phyloP scores from a whole-genome alignment of 2,113 vertebrate species.

The Hystrix brachyura region DNA sequence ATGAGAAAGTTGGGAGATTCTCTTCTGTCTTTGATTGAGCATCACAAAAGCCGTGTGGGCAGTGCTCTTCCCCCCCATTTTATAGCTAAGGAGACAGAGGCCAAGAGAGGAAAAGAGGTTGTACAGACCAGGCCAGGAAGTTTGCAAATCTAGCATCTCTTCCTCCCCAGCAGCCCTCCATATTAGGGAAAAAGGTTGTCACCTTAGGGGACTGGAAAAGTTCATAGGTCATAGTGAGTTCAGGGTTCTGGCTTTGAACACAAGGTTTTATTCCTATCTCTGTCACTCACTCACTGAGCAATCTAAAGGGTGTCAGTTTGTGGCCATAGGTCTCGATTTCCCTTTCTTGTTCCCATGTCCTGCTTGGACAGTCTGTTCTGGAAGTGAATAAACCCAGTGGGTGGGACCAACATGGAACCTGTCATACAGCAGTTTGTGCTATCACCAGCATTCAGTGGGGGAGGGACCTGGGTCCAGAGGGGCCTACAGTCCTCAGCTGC shows the following conservation, averaged over 20 bases:
- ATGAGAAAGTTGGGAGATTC: not conserved
- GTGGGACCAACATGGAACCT: fast-evolving
- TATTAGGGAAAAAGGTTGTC: not conserved
- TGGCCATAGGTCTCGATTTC: not conserved
- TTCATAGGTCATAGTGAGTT: not conserved
- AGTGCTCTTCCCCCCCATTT: not conserved
- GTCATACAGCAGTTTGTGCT: not conserved
- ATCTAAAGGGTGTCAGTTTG: not conserved
- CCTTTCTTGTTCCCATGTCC: not conserved
- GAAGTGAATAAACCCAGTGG: not conserved
- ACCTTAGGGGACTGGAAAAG: not conserved
- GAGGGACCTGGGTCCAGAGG: not conserved
- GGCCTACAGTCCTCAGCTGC: not conserved
- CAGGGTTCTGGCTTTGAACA: not conserved
- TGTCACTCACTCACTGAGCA: not conserved
- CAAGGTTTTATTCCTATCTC: not conserved
- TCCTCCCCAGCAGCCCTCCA: not conserved
- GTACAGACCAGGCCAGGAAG: not conserved
- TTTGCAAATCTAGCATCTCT: not conserved
- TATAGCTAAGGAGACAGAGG: not conserved
- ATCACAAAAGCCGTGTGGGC: not conserved
- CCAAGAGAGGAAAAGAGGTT: not conserved
- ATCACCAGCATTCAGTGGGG: not conserved
- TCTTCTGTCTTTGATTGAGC: not conserved
- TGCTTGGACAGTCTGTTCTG: not conserved